Evolutionary conservation across 2,888 invertebrate genomes (phyloP).

Genomic region (Cecidostiba fungosa): DNA sequence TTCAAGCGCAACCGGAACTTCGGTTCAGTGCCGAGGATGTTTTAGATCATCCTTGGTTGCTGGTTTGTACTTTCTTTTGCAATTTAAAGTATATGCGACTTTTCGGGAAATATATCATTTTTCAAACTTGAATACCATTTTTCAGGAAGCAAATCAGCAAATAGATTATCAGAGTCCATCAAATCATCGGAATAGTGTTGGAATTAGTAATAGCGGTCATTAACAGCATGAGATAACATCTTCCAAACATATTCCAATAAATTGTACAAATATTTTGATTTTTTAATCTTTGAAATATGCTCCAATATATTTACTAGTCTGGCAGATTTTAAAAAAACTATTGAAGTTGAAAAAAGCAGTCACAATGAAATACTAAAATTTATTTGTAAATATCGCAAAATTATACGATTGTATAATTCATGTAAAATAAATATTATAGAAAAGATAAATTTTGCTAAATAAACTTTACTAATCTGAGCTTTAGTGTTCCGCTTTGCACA

Average conservation of each 20-base stretch:
- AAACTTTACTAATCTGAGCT: constrained; percentile 33
- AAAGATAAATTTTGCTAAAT: constrained; percentile 24
- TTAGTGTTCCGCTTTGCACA: neutral
- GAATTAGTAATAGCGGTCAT: constrained; percentile 78
- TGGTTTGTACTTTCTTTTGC: constrained; percentile 70
- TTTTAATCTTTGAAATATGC: constrained; percentile 26
- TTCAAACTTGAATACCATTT: constrained; percentile 63
- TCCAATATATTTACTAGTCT: constrained; percentile 42
- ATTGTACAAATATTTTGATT: constrained; percentile 44
- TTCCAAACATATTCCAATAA: constrained; percentile 56
- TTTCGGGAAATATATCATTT: neutral
- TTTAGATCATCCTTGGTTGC: constrained; percentile 94
- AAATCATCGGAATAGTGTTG: constrained; percentile 77
- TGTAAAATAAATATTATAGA: constrained; percentile 52
- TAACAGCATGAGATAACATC: constrained; percentile 68
- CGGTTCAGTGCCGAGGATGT: constrained; percentile 96
- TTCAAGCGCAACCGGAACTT: constrained; percentile 93
- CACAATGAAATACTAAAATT: constrained; percentile 32
- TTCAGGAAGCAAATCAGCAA: constrained; percentile 78
- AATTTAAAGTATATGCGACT: neutral
- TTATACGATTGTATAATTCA: constrained; percentile 34
- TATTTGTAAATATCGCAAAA: constrained; percentile 46
- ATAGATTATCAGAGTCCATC: constrained; percentile 61
- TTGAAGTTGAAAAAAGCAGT: constrained; percentile 29
- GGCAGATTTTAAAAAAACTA: constrained; percentile 29